These are phyloP conservation scores for Perca flavescens DNA, from an alignment of 2,113 vertebrate species.

Conservation along the genomic window DNA sequence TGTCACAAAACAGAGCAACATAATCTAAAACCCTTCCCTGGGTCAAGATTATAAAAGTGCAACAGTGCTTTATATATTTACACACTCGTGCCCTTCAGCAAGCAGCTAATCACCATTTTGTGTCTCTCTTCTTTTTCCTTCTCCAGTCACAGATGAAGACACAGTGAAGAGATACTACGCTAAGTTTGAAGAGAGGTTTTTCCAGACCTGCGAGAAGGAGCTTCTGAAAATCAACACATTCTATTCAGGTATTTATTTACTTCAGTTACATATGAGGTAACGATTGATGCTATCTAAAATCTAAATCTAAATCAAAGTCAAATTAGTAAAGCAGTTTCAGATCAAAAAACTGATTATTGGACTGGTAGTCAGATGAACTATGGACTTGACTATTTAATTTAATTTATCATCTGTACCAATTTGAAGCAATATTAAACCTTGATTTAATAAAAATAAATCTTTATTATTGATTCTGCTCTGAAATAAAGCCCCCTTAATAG, in stretches of 20 bases:
- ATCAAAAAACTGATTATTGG: background rate
- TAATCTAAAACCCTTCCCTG: background rate
- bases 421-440: background rate
- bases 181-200: slow-evolving; percentile 99
- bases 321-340: background rate
- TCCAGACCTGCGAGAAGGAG: slow-evolving; percentile 99
- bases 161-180: slow-evolving; percentile 98
- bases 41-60: background rate
- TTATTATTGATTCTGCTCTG: background rate
- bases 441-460: background rate
- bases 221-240: slow-evolving; percentile 99
- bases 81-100: background rate
- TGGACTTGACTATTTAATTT: background rate
- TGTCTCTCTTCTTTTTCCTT: slow-evolving; percentile 4
- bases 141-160: slow-evolving; percentile 95
- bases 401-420: background rate
- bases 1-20: background rate
- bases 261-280: background rate
- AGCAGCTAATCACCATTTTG: background rate
- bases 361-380: background rate
- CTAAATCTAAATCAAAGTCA: background rate
- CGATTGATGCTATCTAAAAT: background rate
- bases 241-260: slow-evolving; percentile 92
- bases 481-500: background rate
- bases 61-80: background rate